Evolutionary conservation across 2,113 vertebrate species (phyloP).

Genomic region (Nyctibius bracteatus): DNA sequence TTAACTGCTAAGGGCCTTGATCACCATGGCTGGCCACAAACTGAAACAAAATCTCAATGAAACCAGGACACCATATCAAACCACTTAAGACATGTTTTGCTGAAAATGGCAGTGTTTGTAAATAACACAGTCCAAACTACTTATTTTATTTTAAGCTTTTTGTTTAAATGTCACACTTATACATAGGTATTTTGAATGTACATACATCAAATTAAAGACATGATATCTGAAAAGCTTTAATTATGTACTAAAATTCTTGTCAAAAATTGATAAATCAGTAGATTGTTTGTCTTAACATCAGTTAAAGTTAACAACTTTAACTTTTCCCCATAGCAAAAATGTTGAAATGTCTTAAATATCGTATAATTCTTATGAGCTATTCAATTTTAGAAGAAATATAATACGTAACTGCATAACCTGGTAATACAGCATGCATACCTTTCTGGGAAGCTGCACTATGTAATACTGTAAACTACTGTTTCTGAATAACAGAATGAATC

Average conservation of each 20-base stretch:
- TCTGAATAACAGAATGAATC: not conserved
- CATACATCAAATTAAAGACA: not conserved
- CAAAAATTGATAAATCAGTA: not conserved
- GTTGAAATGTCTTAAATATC: not conserved
- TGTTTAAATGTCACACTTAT: not conserved
- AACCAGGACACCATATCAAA: not conserved
- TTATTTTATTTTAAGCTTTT: not conserved
- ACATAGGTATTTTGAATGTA: not conserved
- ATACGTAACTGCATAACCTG: not conserved
- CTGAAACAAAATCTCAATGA: no score
- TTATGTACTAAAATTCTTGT: not conserved
- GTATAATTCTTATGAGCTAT: not conserved
- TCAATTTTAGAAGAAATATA: not conserved
- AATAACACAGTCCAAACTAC: not conserved
- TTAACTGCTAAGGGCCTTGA: no score
- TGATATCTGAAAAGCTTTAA: not conserved
- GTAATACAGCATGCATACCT: not conserved
- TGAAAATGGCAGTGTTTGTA: not conserved
- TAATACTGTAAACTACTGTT: not conserved
- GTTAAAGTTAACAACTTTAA: not conserved
- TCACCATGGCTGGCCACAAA: no score
- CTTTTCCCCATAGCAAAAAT: not conserved
- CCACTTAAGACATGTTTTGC: not conserved
- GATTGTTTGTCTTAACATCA: not conserved
- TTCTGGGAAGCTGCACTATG: not conserved